These are phyloP conservation scores for Pseudomyrmex cubaensis DNA, from an alignment of 1,140 invertebrate genomes.

Conservation along the genomic window DNA sequence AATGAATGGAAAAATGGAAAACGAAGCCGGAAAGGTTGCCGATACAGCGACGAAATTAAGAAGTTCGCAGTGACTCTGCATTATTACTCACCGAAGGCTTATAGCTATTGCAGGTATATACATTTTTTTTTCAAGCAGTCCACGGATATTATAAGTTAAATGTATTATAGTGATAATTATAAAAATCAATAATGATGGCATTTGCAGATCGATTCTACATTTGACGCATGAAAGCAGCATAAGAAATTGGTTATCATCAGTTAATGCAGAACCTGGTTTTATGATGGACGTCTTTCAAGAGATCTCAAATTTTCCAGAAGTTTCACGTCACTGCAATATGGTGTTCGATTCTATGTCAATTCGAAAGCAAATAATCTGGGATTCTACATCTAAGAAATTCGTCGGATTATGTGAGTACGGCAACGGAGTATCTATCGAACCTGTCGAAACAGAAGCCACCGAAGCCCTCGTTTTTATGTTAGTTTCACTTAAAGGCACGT, in stretches of 20 bases:
- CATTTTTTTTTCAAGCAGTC: too few relatives aligned
- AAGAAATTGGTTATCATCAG: too few relatives aligned
- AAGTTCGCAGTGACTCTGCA: neutral
- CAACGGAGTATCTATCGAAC: neutral
- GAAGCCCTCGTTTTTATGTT: conserved; percentile 37
- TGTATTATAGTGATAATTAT: too few relatives aligned
- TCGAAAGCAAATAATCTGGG: conserved; percentile 20
- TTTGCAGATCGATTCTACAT: too few relatives aligned
- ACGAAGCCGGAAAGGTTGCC: neutral
- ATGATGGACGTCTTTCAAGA: too few relatives aligned
- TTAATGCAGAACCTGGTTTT: too few relatives aligned
- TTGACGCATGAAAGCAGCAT: too few relatives aligned
- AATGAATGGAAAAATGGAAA: neutral
- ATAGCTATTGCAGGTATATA: neutral
- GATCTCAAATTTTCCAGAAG: too few relatives aligned
- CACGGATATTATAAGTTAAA: too few relatives aligned
- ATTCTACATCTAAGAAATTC: neutral
- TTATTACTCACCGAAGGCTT: neutral
- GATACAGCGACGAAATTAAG: conserved; percentile 1
- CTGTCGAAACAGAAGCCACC: neutral
- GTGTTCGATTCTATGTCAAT: conserved; percentile 31
- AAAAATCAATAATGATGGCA: too few relatives aligned
- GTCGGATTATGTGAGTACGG: conserved; percentile 19
- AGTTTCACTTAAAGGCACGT: conserved; percentile 4
- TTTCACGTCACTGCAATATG: neutral